Percentiles rank a stretch among this genome's conserved stretches.
Conservation (phyloP, 2,888 invertebrate genomes). For the Piscicola geometra region DNA sequence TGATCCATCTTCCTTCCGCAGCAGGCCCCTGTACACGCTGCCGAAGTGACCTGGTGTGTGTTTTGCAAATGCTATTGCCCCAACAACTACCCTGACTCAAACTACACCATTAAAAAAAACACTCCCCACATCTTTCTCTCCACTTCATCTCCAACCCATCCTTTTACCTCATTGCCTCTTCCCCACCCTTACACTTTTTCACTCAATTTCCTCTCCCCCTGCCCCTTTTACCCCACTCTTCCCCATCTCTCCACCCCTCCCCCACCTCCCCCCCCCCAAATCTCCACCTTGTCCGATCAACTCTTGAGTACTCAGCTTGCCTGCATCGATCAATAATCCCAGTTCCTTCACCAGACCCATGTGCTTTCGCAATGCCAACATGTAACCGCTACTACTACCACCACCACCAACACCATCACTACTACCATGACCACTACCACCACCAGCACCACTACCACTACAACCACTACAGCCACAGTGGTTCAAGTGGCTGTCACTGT, state of each 20-base stretch:
- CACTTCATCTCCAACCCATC: too few species aligned
- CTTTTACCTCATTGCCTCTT: too few species aligned
- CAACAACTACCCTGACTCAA: background rate
- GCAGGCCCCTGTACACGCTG: conserved; percentile 50
- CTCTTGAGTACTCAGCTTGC: conserved; percentile 51
- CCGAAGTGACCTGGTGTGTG: conserved; percentile 52
- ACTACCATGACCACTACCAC: too few species aligned
- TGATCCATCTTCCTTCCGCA: conserved; percentile 49
- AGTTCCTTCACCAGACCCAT: conserved; percentile 47
- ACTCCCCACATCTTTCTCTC: too few species aligned
- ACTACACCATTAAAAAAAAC: too few species aligned
- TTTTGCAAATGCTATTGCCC: background rate
- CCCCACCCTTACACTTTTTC: too few species aligned
- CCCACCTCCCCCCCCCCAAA: background rate
- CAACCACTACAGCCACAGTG: too few species aligned
- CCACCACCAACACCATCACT: too few species aligned
- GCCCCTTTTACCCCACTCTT: background rate
- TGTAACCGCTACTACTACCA: background rate
- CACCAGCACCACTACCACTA: too few species aligned
- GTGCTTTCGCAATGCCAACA: background rate
- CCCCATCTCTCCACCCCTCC: background rate
- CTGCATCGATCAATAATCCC: conserved; percentile 52
- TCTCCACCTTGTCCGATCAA: conserved; percentile 53
- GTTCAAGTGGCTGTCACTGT: too few species aligned
- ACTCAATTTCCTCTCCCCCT: too few species aligned